Percentiles rank a stretch among this genome's conserved stretches.
Evolutionary conservation across 2,888 invertebrate genomes (phyloP).

Genomic region (Synergus laeviventris): DNA sequence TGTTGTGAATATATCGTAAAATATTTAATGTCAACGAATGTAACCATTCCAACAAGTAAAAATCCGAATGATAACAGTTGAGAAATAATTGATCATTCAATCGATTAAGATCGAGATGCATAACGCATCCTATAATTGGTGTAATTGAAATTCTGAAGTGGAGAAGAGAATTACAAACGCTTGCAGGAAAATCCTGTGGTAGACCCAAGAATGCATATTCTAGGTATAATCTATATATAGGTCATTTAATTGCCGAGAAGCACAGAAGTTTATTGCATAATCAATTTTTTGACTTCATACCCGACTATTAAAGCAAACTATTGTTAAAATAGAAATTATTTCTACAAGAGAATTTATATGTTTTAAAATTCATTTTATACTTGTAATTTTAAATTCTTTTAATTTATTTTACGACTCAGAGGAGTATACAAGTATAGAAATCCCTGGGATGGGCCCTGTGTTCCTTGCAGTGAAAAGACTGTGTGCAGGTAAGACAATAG

Average conservation of each 20-base stretch:
- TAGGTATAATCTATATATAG: neutral
- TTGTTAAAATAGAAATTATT: too few relatives aligned
- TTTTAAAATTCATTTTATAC: neutral
- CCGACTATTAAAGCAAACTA: neutral
- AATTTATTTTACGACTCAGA: neutral
- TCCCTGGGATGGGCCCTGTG: neutral
- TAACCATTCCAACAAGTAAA: neutral
- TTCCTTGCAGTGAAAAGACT: neutral
- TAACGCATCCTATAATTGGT: constrained; percentile 18
- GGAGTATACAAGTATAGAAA: neutral
- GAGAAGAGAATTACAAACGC: constrained; percentile 8
- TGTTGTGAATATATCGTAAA: neutral
- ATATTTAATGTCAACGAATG: neutral
- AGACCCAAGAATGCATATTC: constrained; percentile 22
- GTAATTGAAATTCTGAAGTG: constrained; percentile 35
- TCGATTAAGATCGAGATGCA: constrained; percentile 20
- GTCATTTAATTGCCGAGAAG: neutral
- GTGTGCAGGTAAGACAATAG: neutral
- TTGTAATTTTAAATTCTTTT: neutral
- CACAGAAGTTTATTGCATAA: neutral
- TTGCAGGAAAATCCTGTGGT: constrained; percentile 23
- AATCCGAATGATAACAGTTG: neutral
- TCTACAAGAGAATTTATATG: neutral
- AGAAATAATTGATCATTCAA: constrained; percentile 31
- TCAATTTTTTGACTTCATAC: neutral